Evolutionary conservation across 2,797 vertebrate species (phyloP).

Genomic region (Acipenser transmontanus): DNA sequence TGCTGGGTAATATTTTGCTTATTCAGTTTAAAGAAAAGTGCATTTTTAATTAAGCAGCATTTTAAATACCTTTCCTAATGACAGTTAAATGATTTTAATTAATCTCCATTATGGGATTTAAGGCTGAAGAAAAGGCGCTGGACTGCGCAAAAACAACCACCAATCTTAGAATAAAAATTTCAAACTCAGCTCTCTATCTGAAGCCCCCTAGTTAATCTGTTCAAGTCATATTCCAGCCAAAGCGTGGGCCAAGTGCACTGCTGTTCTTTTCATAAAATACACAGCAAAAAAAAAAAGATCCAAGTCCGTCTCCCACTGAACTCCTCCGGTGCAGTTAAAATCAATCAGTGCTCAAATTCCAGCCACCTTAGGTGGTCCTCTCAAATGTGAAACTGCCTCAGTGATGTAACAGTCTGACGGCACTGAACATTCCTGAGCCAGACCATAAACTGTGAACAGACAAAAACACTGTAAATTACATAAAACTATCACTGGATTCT

Average conservation of each 20-base stretch:
- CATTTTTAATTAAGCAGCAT: conserved; percentile 16
- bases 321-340: conserved; percentile 52
- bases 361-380: conserved; percentile 57
- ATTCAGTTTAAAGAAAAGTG: conserved; percentile 18
- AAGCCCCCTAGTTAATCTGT: conserved; percentile 3
- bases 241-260: background rate
- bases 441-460: conserved; percentile 26
- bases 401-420: conserved; percentile 27
- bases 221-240: background rate
- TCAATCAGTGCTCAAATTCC: conserved; percentile 65
- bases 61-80: conserved; percentile 7
- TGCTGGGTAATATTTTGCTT: conserved; percentile 16
- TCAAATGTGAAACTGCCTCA: conserved; percentile 30
- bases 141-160: conserved; percentile 11
- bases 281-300: conserved; percentile 6
- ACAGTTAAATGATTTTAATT: conserved; percentile 3
- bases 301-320: conserved; percentile 36
- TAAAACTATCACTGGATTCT: conserved; percentile 4
- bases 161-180: background rate
- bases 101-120: conserved; percentile 7
- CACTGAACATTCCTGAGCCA: conserved; percentile 19
- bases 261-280: background rate
- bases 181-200: background rate
- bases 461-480: conserved; percentile 28
- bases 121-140: conserved; percentile 9